Base-by-base conservation (phyloP, 2,797 vertebrate genomes). In the Pyrocephalus nanus region DNA sequence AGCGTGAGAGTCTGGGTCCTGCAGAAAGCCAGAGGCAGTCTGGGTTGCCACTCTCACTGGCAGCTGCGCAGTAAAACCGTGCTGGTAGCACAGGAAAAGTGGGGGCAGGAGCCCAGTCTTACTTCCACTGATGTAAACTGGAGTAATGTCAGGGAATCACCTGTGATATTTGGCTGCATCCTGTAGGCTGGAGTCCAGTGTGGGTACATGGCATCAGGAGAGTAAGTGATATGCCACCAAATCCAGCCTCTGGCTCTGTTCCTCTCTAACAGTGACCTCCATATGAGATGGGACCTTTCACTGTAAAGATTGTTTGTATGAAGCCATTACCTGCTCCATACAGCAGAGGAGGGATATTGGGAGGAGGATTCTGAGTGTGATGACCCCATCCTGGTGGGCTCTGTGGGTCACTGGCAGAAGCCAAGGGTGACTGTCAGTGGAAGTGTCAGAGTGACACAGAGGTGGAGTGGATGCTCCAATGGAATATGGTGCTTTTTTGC, bases 21-120 rank as follows among this genome's bases (percentile, higher is more conserved):
- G 3, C 88, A 67, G 90, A 67, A 26, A 85, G 95, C 90, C 93
- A 67, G 92, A 71, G 88, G 88, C 90, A 87, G 71, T 5, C n/a
- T 21, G 61, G 67, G 2, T 27, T 92, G 93, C 48, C 77, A 15
- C 79, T 82, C 83, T 40, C 80, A 12, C 47, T 53, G 92, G 43
- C 60, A 62, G 88, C 32, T 27, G 5, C 70, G 55, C 77, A 36
- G 18, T 2, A 29, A 50, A 81, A 73, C 65, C 15, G 17, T 0
- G 0, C 26, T 64, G 75, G 18, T 26, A 75, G 69, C 66, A 60
- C 0, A 0, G 67, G 50, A 30, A 45, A 27, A 75, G 60, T 5
- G 48, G 82, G 66, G 45, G 67, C 80, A 85, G 42, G 71, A 90
- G 34, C 55, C 15, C 51, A 29, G 38, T n/a, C 38, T 84, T 32